Evolutionary conservation across 2,888 invertebrate species (phyloP), one percentile per base, ranked within the genome.

Genomic region (Platycheirus rosarum): DNA sequence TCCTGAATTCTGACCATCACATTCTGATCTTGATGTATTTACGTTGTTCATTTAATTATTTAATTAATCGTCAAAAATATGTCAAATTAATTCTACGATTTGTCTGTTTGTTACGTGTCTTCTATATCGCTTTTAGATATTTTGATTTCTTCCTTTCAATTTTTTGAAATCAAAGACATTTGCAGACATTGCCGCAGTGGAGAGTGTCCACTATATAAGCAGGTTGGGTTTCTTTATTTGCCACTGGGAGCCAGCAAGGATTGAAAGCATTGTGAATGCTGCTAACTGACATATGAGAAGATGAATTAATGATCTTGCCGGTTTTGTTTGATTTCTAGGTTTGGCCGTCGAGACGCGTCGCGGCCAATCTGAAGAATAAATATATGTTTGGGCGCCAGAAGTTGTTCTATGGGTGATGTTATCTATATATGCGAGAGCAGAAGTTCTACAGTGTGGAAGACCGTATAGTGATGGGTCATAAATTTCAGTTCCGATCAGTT

Each of bases 1-100:
- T 32, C 3, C 29, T 32, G 4, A 32, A 8, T 32, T 32, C 29
- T 32, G 29, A 32, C 29, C 29, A 32, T 32, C 29, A 71, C 51
- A 26, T 37, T 76, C 53, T 4, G 57, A 57, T 14, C 29, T 68
- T 82, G 82, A 82, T 73, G 62, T 53, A 84, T 84, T 78, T 84
- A 84, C 78, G 84, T 78, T 65, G 37, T 65, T 74, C 69, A 74
- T 84, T 74, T 84, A 74, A 84, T 84, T 78, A 78, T 84, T 84
- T 84, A 84, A 84, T 84, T 84, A 84, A 78, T 73, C 73, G 78
- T 84, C 84, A 84, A 78, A 84, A 84, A 78, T 84, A 69, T 71
- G 78, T 84, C 84, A 84, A 84, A 84, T 84, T 69, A 84, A 78
- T 84, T 84, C 73, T 78, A 42, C 76, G 76, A 82, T 82, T 82